Conservation (phyloP, 92 coral and sea anemone genomes). For the Umimayanthus chanpuru region DNA sequence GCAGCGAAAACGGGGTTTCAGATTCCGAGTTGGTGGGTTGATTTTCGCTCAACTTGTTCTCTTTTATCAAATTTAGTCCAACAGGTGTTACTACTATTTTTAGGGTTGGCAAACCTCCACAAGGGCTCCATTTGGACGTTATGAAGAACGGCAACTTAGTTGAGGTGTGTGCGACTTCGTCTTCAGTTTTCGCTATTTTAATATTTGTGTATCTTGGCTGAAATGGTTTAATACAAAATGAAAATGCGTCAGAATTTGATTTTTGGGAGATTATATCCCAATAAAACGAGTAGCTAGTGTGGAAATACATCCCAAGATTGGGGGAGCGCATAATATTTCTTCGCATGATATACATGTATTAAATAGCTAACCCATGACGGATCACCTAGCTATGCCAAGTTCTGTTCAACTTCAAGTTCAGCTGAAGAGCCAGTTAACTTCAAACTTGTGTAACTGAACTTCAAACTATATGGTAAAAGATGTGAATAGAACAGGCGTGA, state of each 20-base stretch:
- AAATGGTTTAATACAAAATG: not conserved
- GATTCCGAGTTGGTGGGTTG: conserved; percentile 83
- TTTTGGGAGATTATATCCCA: not conserved
- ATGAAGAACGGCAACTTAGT: conserved; percentile 86
- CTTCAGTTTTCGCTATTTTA: too few species aligned
- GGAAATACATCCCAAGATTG: not conserved
- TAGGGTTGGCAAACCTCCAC: conserved; percentile 98
- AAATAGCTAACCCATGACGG: too few species aligned
- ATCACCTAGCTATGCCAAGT: too few species aligned
- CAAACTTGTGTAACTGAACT: too few species aligned
- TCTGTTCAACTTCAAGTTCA: too few species aligned
- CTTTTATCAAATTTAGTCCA: conserved; percentile 2
- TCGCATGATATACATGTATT: too few species aligned
- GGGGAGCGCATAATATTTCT: too few species aligned
- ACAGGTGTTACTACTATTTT: conserved; percentile 20
- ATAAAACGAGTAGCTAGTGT: not conserved
- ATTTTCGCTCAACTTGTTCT: not conserved
- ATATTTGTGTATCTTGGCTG: not conserved
- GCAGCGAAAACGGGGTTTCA: conserved; percentile 67
- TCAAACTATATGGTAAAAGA: too few species aligned
- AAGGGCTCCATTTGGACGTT: conserved; percentile 95
- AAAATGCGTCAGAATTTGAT: not conserved
- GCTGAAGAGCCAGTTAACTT: too few species aligned
- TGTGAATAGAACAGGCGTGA: too few species aligned
- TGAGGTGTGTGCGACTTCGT: conserved; percentile 63